Evolutionary conservation across 53 echinoderm and acorn worm species (phyloP), one percentile per base, ranked within the genome.

Genomic region (Echinometra lucunter): DNA sequence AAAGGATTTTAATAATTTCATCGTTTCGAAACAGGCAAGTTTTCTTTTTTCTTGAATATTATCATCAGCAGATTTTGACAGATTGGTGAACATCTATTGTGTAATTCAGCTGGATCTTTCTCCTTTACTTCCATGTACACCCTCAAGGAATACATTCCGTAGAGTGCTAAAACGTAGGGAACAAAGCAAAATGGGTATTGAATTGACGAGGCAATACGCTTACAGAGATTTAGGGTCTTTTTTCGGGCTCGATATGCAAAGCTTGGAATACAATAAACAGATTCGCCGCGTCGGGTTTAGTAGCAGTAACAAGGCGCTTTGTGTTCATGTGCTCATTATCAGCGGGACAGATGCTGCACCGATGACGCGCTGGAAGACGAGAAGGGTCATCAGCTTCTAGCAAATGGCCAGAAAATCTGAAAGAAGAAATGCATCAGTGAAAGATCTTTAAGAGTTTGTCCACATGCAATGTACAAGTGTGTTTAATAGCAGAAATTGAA

Each of bases 201-300:
- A 57, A 44, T 83, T 88, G 88, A 88, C 34, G 34, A 57, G 21
- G 63, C 58, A 60, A 37, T 60, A 32, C 89, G 90, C 90, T 90
- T 63, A 89, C 90, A 19, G 34, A 90, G 63, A 60, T 90, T 90
- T 90, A 58, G 42, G 63, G 21, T 60, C 32, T 63, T 28, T 37
- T 90, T 37, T 90, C 8, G 63, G 57, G 23, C 63, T 90, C 90
- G 90, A 58, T 85, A 85, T 85, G 85, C 85, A n/a, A 85, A 85
- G 53, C 85, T 85, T 85, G 49, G 85, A 85, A 60, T 90, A 90
- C 90, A 90, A 90, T 90, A 58, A 90, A 90, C 90, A 90, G 57
- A 60, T 60, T 90, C 60, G 58, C 90, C 35, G 63, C 60, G 85
- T 49, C 12, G 78, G 28, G 49, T 49, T 83, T 45, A 49, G 85